Evolutionary conservation across 2,113 vertebrate genomes (phyloP), one percentile per base, ranked within the genome.

Genomic region (Cranoglanis bouderius): DNA sequence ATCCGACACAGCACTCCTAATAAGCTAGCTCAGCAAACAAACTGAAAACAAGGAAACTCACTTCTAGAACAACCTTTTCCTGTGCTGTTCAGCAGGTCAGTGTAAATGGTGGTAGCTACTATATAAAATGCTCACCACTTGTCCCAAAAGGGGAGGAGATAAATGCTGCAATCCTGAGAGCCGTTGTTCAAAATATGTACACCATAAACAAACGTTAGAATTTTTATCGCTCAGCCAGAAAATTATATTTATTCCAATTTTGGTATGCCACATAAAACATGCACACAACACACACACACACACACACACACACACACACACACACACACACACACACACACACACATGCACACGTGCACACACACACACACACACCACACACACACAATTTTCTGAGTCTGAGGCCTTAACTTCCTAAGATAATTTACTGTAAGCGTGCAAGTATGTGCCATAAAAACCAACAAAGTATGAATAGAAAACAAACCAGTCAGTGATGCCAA

Each of bases 11-110:
- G 59, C 51, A 81, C 38, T 46, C 51, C 84, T 75, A 40, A 78
- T 82, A 78, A 80, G 80, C 51, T 77, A 90, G 85, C 51, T 89
- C 86, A 72, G 92, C 84, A 89, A 82, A 88, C 24, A 89, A 72
- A 83, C 86, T 53, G n/a, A 51, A 57, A 67, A 18, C 32, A 82
- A 38, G 32, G 63, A 77, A 84, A 85, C 55, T 0, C 80, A 67
- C 35, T 21, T 63, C 32, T 61, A 86, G 40, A 85, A 65, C 53
- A 80, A 81, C 70, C 80, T 53, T 89, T 91, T 87, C 59, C 70
- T 81, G 40, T 78, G 70, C 53, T 86, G 57, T 72, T 65, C 7
- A 43, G 51, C 91, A 70, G 82, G 13, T 89, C 59, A 90, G 70
- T 90, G 72, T 84, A 88, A 90, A 91, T 92, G 80, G 2, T 29